Conservation (phyloP, 2,113 vertebrate species). For the Boleophthalmus pectinirostris region DNA sequence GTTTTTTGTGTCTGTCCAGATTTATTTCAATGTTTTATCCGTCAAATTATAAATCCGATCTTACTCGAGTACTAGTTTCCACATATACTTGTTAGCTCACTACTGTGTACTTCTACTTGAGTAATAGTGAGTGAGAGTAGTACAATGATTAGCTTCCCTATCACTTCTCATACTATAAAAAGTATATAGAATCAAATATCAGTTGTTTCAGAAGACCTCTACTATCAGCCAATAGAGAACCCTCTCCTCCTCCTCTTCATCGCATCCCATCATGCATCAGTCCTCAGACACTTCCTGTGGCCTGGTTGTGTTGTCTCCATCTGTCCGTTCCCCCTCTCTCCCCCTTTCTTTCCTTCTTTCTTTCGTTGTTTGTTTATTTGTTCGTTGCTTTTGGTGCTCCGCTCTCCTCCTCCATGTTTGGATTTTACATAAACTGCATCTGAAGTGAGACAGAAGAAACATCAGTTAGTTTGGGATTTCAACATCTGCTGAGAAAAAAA, state of each 20-base stretch:
- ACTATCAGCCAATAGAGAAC: background rate
- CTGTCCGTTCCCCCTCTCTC: slow-evolving; percentile 28
- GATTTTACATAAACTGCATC: slow-evolving; percentile 94
- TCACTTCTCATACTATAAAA: no score
- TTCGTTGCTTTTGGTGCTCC: slow-evolving; percentile 68
- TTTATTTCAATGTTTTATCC: no score
- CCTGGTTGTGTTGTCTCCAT: background rate
- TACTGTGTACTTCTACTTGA: no score
- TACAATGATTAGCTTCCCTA: no score
- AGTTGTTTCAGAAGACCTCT: slow-evolving; percentile 65
- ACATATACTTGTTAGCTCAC: no score
- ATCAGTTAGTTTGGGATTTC: background rate
- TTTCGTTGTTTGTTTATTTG: slow-evolving; percentile 32
- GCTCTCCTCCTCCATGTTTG: slow-evolving; percentile 57
- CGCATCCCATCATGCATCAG: slow-evolving; percentile 7
- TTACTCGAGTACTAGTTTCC: no score
- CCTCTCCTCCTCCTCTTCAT: background rate
- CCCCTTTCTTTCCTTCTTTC: slow-evolving; percentile 33
- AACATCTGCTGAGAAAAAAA: background rate
- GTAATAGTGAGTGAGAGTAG: no score
- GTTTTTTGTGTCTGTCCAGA: no score
- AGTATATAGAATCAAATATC: slow-evolving; percentile 8
- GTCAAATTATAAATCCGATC: no score
- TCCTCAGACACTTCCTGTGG: slow-evolving; percentile 7
- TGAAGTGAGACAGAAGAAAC: slow-evolving; percentile 48